Evolutionary conservation across 2,797 vertebrate species (phyloP).

Genomic region (Onychomys torridus): DNA sequence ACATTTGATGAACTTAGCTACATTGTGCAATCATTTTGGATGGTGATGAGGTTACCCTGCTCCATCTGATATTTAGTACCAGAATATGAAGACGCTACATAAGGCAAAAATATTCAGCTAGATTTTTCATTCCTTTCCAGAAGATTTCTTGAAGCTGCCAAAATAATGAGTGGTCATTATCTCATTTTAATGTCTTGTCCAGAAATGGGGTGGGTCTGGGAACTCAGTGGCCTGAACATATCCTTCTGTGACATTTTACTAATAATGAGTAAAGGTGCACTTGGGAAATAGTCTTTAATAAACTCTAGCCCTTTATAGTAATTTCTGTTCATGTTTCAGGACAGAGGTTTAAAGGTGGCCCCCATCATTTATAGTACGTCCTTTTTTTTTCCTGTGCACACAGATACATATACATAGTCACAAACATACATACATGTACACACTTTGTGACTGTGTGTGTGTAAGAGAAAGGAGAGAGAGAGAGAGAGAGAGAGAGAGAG

Average conservation of each 20-base stretch:
- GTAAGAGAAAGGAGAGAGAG: neutral
- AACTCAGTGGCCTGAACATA: constrained; percentile 36
- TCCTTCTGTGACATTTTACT: constrained; percentile 41
- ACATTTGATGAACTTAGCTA: neutral
- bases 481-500: neutral
- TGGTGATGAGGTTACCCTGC: neutral
- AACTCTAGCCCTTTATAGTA: neutral
- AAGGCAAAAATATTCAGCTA: constrained; percentile 44
- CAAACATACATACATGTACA: neutral
- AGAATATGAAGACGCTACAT: constrained; percentile 19
- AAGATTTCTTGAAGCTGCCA: constrained; percentile 40
- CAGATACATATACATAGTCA: neutral
- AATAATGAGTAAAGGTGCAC: constrained; percentile 16
- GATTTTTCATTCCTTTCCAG: constrained; percentile 48
- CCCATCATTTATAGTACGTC: neutral
- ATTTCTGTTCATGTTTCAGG: neutral
- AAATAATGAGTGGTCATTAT: constrained; percentile 60
- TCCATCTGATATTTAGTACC: neutral
- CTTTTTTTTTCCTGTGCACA: neutral
- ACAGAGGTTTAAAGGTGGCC: neutral
- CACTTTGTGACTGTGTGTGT: neutral
- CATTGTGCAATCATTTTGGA: neutral
- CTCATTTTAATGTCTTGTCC: constrained; percentile 62
- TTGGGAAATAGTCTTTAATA: constrained; percentile 35
- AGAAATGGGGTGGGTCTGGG: constrained; percentile 59